A percentile compares a stretch with the other conserved stretches of the same genome.
Evolutionary conservation across 2,113 vertebrate genomes (phyloP).

Genomic region (Ceratotherium simum): DNA sequence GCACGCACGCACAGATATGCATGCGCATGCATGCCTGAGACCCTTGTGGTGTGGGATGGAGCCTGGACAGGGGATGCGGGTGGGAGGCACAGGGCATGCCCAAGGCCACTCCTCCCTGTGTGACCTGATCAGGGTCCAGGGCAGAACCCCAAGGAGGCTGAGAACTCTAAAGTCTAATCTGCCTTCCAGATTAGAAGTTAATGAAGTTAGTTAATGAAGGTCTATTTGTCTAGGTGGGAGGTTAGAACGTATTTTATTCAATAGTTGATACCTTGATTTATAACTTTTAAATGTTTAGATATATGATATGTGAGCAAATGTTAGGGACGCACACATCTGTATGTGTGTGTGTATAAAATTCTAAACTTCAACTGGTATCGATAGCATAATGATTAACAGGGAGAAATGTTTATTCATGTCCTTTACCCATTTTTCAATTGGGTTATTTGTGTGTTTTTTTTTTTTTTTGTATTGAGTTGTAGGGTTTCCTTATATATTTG

Average conservation of each 20-base stretch:
- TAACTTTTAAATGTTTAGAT: background rate
- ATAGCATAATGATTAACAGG: background rate
- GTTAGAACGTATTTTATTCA: background rate
- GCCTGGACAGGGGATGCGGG: accelerated
- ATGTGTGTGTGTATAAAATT: background rate
- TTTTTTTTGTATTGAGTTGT: background rate
- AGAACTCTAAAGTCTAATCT: background rate
- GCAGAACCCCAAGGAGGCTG: background rate
- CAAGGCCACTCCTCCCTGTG: background rate
- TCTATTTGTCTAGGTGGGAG: background rate
- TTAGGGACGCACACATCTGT: no score
- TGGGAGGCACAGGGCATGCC: background rate
- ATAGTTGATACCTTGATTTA: background rate
- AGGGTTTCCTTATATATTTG: no score
- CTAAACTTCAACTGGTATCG: background rate
- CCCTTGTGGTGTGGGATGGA: background rate
- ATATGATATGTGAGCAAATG: background rate
- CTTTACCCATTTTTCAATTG: background rate
- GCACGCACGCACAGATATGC: no score
- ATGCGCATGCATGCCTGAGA: background rate
- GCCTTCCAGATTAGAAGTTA: background rate
- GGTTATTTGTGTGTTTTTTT: background rate
- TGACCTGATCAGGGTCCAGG: background rate
- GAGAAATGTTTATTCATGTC: background rate
- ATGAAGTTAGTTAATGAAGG: background rate